phyloP scores from a whole-genome alignment of 1,140 invertebrate species.

The Drosophila watanabei region DNA sequence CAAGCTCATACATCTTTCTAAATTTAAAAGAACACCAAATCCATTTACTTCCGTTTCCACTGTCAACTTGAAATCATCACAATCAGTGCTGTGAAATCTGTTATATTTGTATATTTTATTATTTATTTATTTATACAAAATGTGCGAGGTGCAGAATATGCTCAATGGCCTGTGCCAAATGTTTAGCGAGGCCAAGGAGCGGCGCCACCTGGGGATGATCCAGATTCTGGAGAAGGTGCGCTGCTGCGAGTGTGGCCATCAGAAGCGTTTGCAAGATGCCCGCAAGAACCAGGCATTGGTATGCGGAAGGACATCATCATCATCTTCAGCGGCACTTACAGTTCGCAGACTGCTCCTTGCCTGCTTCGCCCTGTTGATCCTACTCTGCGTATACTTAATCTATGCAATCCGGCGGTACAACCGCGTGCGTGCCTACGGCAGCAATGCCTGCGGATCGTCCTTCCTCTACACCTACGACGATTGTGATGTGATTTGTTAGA shows the following conservation, averaged over 20 bases:
- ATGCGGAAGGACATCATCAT: background rate
- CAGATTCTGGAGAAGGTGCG: constrained; percentile 36
- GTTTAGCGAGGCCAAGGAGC: constrained; percentile 28
- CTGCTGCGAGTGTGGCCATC: constrained; percentile 56
- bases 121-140: background rate
- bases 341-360: background rate
- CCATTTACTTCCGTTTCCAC: background rate
- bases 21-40: too few species aligned
- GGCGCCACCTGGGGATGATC: constrained; percentile 20
- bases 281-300: background rate
- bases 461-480: constrained; percentile 45
- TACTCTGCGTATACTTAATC: constrained; percentile 19
- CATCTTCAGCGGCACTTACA: background rate
- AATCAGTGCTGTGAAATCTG: background rate
- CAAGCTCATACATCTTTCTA: background rate
- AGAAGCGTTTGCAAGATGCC: background rate
- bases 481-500: constrained; percentile 50
- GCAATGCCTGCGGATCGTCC: constrained; percentile 34
- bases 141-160: constrained; percentile 44
- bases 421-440: constrained; percentile 26
- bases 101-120: background rate
- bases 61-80: background rate
- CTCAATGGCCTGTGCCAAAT: constrained; percentile 35
- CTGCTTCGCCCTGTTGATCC: constrained; percentile 14
- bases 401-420: constrained; percentile 35